Evolutionary conservation across 1,140 invertebrate genomes (phyloP).

Genomic region (Zaprionus ghesquierei): DNA sequence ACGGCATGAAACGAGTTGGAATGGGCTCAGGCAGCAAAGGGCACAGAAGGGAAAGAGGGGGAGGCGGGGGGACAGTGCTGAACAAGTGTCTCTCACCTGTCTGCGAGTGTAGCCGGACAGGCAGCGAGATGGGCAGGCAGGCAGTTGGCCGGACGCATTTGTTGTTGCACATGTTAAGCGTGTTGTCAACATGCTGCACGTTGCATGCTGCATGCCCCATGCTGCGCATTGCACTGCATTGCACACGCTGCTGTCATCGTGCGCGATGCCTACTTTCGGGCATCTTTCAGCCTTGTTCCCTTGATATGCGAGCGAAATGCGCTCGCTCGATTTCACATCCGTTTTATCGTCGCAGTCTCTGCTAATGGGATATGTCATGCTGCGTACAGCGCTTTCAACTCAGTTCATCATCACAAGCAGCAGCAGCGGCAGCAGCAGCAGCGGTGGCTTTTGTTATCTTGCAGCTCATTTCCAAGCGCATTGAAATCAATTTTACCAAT

Average conservation of each 20-base stretch:
- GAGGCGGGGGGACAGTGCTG: background rate
- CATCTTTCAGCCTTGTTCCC: background rate
- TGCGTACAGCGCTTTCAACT: background rate
- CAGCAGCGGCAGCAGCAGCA: no score
- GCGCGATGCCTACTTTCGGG: background rate
- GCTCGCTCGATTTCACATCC: background rate
- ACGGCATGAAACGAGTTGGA: constrained; percentile 9
- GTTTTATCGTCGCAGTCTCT: background rate
- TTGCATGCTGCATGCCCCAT: background rate
- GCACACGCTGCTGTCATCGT: background rate
- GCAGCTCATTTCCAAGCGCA: no score
- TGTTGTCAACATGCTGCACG: constrained; percentile 3
- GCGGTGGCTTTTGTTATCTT: no score
- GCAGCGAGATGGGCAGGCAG: background rate
- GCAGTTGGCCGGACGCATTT: background rate
- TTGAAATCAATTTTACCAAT: background rate
- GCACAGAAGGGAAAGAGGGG: background rate
- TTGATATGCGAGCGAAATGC: background rate
- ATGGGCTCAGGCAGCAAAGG: background rate
- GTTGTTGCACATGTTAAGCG: constrained; percentile 8
- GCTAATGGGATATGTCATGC: background rate
- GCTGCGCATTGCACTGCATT: background rate
- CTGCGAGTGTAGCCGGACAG: constrained; percentile 3
- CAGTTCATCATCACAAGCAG: background rate
- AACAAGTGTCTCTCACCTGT: constrained; percentile 32